These are phyloP conservation scores for Acropternis orthonyx DNA, from an alignment of 2,797 vertebrate genomes.

Conservation along the genomic window DNA sequence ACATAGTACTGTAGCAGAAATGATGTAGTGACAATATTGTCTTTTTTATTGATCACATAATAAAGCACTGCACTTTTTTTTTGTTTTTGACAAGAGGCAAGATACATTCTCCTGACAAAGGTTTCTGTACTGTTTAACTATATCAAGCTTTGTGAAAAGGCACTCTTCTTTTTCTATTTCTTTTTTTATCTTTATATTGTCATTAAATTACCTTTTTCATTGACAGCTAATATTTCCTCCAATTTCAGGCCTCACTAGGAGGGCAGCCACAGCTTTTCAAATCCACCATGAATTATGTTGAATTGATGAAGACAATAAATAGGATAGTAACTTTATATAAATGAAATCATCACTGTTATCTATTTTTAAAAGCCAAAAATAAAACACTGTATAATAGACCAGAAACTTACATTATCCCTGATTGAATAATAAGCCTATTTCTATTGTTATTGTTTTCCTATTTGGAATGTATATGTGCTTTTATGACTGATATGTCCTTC, in stretches of 20 bases:
- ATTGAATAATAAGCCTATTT: background rate
- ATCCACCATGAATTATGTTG: background rate
- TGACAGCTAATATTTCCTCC: conserved; percentile 8
- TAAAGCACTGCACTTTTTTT: background rate
- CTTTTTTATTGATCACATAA: background rate
- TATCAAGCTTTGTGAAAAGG: background rate
- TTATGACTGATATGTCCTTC: background rate
- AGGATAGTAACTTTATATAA: background rate
- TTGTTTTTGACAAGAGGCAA: background rate
- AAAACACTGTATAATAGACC: background rate
- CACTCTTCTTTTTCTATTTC: background rate
- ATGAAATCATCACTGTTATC: background rate
- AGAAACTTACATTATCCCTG: background rate
- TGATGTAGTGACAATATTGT: background rate
- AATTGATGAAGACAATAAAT: background rate
- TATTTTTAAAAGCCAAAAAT: background rate
- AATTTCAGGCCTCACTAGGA: background rate
- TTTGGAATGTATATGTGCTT: background rate
- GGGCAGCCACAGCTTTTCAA: conserved; percentile 10
- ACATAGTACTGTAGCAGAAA: background rate
- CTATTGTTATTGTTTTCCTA: background rate
- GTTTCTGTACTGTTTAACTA: background rate
- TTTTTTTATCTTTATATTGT: conserved; percentile 35
- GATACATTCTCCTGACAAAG: background rate
- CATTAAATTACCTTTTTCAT: conserved; percentile 30